Evolutionary conservation across 2,113 vertebrate species (phyloP).

Genomic region (Zapornia atra): DNA sequence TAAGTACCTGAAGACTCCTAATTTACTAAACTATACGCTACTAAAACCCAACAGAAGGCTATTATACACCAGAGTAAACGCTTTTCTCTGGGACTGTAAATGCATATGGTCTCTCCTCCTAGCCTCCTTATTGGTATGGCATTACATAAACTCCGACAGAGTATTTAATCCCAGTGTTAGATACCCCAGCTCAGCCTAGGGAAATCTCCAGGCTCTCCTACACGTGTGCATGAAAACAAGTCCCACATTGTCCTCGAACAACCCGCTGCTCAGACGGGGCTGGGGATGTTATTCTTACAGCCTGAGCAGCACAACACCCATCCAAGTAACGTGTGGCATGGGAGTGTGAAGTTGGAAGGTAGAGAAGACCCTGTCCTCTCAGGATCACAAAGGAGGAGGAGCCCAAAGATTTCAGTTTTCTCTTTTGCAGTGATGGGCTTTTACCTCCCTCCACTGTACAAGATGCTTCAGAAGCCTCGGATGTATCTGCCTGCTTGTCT

Average conservation of each 20-base stretch:
- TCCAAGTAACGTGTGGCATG: accelerated
- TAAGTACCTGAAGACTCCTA: slow-evolving; percentile 69
- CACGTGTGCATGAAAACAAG: neutral
- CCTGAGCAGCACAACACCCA: accelerated
- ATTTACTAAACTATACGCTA: slow-evolving; percentile 58
- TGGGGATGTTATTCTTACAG: neutral
- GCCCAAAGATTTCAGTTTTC: neutral
- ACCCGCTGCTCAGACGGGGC: neutral
- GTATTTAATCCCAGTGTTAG: neutral
- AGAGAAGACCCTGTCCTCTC: neutral
- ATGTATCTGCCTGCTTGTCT: accelerated
- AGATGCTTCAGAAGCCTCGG: neutral
- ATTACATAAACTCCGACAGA: neutral
- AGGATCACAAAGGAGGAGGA: neutral
- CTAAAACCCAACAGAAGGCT: slow-evolving; percentile 66
- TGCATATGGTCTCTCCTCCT: neutral
- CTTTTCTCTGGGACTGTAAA: slow-evolving; percentile 54
- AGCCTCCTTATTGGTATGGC: neutral
- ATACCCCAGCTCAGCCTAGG: neutral
- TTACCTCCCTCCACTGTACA: neutral
- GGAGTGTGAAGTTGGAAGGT: accelerated
- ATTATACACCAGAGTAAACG: slow-evolving; percentile 28
- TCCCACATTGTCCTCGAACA: slow-evolving; percentile 14
- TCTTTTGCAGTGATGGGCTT: neutral
- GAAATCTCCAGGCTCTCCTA: slow-evolving; percentile 10